A percentile compares a stretch with the other conserved stretches of the same genome.
Conservation (phyloP, 2,113 vertebrate genomes). For the Aspiorhynchus laticeps region DNA sequence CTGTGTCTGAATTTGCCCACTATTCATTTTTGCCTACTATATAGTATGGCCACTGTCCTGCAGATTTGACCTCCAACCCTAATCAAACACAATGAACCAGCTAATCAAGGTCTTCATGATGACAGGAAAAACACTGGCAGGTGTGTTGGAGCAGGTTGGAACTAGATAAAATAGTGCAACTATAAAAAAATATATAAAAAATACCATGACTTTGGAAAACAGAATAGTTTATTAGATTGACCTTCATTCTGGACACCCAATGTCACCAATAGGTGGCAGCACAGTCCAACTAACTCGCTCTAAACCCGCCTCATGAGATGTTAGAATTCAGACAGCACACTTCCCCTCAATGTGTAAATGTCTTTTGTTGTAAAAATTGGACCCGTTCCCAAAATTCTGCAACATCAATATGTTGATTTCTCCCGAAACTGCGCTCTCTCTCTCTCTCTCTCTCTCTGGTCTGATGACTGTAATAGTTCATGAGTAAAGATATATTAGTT, state of each 20-base stretch:
- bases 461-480: conserved; percentile 29
- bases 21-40: too few relatives aligned
- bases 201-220: neutral
- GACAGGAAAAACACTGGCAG: too few relatives aligned
- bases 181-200: too few relatives aligned
- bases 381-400: neutral
- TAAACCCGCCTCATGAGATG: neutral
- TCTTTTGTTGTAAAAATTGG: neutral
- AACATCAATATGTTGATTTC: conserved; percentile 1
- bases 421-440: neutral
- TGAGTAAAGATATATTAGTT: conserved; percentile 43
- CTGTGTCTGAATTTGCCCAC: too few relatives aligned
- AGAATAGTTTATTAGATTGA: conserved; percentile 6
- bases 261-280: conserved; percentile 16
- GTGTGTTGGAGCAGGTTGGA: too few relatives aligned
- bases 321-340: neutral
- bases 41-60: too few relatives aligned
- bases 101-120: too few relatives aligned
- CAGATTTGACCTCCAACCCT: too few relatives aligned
- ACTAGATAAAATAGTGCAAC: too few relatives aligned
- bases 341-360: neutral
- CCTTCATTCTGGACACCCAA: neutral
- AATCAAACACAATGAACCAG: too few relatives aligned
- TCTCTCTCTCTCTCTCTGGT: neutral
- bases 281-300: neutral